These are phyloP conservation scores for Myopa testacea DNA, from an alignment of 2,888 invertebrate species.

Conservation along the genomic window DNA sequence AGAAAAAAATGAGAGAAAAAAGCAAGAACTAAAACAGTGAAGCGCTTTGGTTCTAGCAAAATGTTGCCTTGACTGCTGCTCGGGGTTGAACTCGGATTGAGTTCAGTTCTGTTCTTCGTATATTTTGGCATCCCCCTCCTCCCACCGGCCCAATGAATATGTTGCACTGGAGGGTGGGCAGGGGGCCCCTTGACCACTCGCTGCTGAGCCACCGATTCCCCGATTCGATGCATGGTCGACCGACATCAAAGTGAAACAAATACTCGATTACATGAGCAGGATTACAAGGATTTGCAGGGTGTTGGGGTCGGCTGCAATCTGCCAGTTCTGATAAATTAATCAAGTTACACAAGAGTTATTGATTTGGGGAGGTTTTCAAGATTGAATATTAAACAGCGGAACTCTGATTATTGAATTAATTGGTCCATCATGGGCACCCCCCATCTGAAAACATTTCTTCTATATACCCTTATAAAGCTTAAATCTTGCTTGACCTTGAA, in stretches of 20 bases:
- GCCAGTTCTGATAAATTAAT: conserved; percentile 20
- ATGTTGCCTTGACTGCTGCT: neutral
- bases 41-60: no score
- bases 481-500: no score
- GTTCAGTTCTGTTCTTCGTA: neutral
- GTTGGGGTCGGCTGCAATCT: neutral
- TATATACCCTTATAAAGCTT: no score
- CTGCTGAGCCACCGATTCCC: neutral
- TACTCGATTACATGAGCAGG: conserved; percentile 16
- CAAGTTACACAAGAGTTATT: neutral
- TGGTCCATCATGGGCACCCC: neutral
- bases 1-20: neutral
- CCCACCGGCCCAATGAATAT: neutral
- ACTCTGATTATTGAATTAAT: neutral
- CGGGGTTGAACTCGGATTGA: neutral
- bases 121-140: neutral
- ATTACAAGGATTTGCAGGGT: conserved; percentile 23
- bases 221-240: conserved; percentile 10
- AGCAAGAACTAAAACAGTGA: no score
- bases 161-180: no score
- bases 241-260: conserved; percentile 29
- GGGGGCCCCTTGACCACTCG: neutral
- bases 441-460: no score
- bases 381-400: neutral
- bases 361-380: neutral